Evolutionary conservation across 2,113 vertebrate species (phyloP).

Genomic region (Tylochromis polylepis): DNA sequence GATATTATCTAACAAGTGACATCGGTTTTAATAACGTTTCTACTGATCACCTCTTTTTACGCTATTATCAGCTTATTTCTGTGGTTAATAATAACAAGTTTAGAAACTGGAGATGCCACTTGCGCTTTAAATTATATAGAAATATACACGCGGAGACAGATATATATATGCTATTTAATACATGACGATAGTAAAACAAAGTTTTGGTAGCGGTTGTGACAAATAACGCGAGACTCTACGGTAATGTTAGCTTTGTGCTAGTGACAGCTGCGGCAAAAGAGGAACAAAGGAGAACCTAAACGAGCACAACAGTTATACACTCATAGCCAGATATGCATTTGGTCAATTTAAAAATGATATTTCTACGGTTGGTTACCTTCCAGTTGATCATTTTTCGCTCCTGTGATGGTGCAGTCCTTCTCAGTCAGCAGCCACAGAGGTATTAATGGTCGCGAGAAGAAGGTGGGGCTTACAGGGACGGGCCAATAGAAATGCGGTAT

Average conservation of each 20-base stretch:
- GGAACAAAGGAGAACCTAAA: accelerated
- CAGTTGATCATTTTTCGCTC: conserved; percentile 55
- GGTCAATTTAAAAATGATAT: accelerated
- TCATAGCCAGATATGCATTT: neutral
- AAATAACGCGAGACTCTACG: neutral
- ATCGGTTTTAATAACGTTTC: neutral
- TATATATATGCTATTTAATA: neutral
- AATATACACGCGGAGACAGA: neutral
- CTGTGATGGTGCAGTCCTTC: neutral
- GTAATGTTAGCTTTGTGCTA: neutral
- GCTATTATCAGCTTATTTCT: neutral
- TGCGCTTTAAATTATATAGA: neutral
- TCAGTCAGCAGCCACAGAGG: accelerated
- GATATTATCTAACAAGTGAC: accelerated
- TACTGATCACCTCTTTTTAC: accelerated
- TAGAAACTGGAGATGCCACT: neutral
- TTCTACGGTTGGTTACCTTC: conserved; percentile 34
- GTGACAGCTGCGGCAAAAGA: neutral
- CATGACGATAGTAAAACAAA: neutral
- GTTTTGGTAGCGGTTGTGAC: neutral
- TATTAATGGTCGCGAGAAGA: accelerated
- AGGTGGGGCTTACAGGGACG: neutral
- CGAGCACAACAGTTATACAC: accelerated
- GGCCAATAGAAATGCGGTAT: conserved; percentile 17
- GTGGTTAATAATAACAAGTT: neutral